These are phyloP conservation scores for Xenopus borealis DNA, from an alignment of 2,113 vertebrate genomes.

Conservation along the genomic window DNA sequence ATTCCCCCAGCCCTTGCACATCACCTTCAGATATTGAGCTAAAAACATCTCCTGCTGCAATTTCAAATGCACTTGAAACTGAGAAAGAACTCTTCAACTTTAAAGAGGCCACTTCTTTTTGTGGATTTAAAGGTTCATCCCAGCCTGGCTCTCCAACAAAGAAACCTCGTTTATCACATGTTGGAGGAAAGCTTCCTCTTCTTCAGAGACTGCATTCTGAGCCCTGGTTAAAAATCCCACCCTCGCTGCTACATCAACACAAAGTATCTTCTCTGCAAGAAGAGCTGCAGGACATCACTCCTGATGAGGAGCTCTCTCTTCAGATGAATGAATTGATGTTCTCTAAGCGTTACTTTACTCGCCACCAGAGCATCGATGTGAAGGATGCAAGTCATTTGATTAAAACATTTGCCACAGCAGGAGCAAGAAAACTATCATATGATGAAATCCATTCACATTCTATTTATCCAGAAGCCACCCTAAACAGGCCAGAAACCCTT, in stretches of 20 bases:
- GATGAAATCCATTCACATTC: slow-evolving; percentile 69
- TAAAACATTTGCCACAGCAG: slow-evolving; percentile 62
- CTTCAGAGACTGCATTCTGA: slow-evolving; percentile 65
- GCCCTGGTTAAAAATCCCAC: slow-evolving; percentile 69
- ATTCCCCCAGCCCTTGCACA: slow-evolving; percentile 52
- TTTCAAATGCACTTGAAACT: slow-evolving; percentile 51
- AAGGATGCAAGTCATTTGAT: slow-evolving; percentile 69
- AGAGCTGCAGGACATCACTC: slow-evolving; percentile 65
- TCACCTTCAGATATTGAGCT: slow-evolving; percentile 70
- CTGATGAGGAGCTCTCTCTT: slow-evolving; percentile 68
- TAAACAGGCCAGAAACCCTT: slow-evolving; percentile 52
- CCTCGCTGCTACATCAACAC: slow-evolving; percentile 66
- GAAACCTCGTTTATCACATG: slow-evolving; percentile 52
- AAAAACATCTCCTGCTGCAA: slow-evolving; percentile 53
- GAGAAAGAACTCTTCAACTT: slow-evolving; percentile 59
- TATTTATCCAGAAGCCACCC: slow-evolving; percentile 65
- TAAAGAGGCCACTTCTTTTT: slow-evolving; percentile 57
- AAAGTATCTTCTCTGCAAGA: slow-evolving; percentile 71
- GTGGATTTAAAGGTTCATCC: slow-evolving; percentile 33
- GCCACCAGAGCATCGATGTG: slow-evolving; percentile 75
- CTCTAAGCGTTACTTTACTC: slow-evolving; percentile 61
- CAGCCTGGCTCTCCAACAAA: slow-evolving; percentile 60
- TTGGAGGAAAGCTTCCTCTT: slow-evolving; percentile 59
- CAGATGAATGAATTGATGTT: slow-evolving; percentile 57
- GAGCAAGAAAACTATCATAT: slow-evolving; percentile 71